Base-by-base conservation (phyloP, 2,888 invertebrate species). In the Cantharis rufa region DNA sequence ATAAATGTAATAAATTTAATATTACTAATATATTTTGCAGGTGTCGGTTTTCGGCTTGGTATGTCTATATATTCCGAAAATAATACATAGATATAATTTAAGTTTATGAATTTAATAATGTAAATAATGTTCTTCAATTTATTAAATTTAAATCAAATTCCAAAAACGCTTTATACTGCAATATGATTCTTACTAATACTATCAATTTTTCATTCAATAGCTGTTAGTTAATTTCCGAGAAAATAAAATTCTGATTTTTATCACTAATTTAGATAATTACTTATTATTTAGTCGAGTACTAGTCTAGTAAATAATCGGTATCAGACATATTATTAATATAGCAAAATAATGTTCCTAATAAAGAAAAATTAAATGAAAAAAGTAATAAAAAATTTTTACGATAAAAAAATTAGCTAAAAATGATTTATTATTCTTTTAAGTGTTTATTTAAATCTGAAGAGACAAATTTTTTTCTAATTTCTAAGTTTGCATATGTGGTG, bases 1-100 rank as follows among this genome's bases (percentile, higher is more conserved):
- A 79, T 79, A 79, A 77, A 72, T 70, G 63, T 70, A 61, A 70
- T 72, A 76, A 72, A 72, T 76, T 73, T 64, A 64, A 72, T 73
- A 74, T 70, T 74, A 24, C 62, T 16, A 21, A 48, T 48, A 48
- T 48, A 48, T 48, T n/a, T 48, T 2, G 62, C 62, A 73, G 73
- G 69, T 73, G 69, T 62, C 62, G 73, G 15, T 73, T 69, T 73
- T 73, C 62, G 28, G 69, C 28, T 62, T 21, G 61, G 62, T 62
- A 73, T 62, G 73, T 73, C 62, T 73, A 73, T 62, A n/a, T 18
- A 18, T 48, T n/a, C n/a, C 7, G 48, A 48, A 48, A 48, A 48
- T 48, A 48, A 48, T 48, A 48, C 48, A n/a, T 48, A 32, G n/a
- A 48, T 48, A 48, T n/a, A 48, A 48, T 7, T 48, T 48, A 48